phyloP scores from a whole-genome alignment of 2,797 vertebrate genomes.

The Acipenser ruthenus region DNA sequence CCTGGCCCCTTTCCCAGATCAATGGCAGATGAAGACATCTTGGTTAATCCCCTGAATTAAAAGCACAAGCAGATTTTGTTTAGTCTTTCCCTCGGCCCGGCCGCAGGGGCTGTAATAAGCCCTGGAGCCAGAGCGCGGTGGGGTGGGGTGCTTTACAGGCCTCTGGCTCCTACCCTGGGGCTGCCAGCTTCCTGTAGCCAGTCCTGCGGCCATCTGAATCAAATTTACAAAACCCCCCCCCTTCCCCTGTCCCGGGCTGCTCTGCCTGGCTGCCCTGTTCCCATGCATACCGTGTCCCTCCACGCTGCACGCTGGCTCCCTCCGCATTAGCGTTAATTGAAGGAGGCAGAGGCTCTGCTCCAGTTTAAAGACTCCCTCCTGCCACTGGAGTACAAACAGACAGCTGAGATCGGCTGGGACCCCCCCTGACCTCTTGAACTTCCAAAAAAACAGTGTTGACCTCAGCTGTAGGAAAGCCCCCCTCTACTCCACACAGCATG shows the following conservation, averaged over 20 bases:
- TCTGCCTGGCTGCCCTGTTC: neutral
- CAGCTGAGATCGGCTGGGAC: constrained; percentile 2
- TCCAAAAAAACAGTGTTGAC: neutral
- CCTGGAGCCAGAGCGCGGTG: constrained; percentile 53
- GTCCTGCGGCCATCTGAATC: constrained; percentile 38
- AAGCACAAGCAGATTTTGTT: constrained; percentile 48
- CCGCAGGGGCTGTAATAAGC: constrained; percentile 47
- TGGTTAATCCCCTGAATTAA: constrained; percentile 17
- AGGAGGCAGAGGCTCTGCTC: constrained; percentile 3
- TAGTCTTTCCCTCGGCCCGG: constrained; percentile 51
- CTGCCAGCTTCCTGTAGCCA: constrained; percentile 23
- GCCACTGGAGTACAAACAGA: neutral
- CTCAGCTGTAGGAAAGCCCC: neutral
- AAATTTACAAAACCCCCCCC: constrained; percentile 26
- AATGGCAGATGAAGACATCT: constrained; percentile 14
- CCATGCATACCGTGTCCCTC: neutral
- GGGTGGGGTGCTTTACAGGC: constrained; percentile 39
- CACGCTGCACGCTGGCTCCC: neutral
- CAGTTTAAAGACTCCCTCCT: constrained; percentile 4
- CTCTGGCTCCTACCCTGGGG: constrained; percentile 23
- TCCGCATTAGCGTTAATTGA: constrained; percentile 6
- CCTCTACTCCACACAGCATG: neutral
- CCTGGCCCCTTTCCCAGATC: constrained; percentile 5
- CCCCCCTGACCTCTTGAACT: constrained; percentile 2
- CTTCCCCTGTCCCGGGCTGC: neutral